Conservation (phyloP, 2,113 vertebrate species). For the Myotis yumanensis region DNA sequence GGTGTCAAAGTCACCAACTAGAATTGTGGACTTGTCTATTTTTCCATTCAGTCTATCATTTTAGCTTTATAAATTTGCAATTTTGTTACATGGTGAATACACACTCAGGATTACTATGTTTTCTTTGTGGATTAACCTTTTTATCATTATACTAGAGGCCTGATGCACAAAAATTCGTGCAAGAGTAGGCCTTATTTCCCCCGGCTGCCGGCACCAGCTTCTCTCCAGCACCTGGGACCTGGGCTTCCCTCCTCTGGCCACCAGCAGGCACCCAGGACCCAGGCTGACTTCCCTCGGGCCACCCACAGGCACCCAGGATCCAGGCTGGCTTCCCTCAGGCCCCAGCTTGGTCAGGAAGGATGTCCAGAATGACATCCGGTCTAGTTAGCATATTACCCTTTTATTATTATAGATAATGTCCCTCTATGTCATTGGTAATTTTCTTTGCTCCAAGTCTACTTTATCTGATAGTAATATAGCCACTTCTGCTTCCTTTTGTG, state of each 20-base stretch:
- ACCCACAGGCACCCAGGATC: too few species aligned
- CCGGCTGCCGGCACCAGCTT: too few species aligned
- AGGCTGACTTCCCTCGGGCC: too few species aligned
- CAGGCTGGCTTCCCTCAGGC: too few species aligned
- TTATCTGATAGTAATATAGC: neutral
- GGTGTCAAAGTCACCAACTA: neutral
- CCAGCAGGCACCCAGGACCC: too few species aligned
- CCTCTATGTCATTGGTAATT: neutral
- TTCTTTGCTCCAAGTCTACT: slow-evolving; percentile 9
- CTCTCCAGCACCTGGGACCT: too few species aligned
- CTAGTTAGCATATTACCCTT: neutral
- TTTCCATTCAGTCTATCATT: neutral
- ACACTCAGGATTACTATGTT: neutral
- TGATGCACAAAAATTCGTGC: too few species aligned
- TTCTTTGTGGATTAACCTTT: neutral
- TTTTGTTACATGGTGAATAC: neutral
- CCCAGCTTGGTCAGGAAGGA: too few species aligned
- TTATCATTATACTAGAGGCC: neutral
- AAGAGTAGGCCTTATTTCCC: too few species aligned
- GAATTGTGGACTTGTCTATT: neutral
- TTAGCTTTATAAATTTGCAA: neutral
- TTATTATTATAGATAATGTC: neutral
- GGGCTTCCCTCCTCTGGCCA: too few species aligned
- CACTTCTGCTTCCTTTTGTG: neutral
- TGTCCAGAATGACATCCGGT: too few species aligned